Conservation (phyloP, 2,888 invertebrate species). For the Acanthosepion esculentum region DNA sequence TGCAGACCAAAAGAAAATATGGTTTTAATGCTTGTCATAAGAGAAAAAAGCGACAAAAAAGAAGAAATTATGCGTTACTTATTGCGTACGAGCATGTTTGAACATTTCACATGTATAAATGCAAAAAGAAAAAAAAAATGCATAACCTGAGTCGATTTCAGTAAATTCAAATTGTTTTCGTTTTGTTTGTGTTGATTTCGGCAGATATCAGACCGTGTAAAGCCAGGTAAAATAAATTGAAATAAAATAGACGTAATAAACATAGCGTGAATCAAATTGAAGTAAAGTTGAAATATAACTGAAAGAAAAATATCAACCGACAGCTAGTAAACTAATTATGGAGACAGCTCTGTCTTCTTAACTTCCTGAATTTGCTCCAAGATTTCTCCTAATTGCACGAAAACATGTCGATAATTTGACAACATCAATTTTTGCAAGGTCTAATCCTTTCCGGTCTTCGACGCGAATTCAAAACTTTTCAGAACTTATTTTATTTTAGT, state of each 20-base stretch:
- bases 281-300: neutral
- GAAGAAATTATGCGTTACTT: too few relatives aligned
- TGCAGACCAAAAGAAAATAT: too few relatives aligned
- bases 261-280: neutral
- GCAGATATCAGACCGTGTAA: too few relatives aligned
- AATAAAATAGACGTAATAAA: neutral
- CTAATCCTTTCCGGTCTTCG: neutral
- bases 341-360: neutral
- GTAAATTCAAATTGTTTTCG: too few relatives aligned
- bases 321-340: neutral
- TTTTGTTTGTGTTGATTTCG: too few relatives aligned
- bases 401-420: neutral
- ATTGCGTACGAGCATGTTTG: too few relatives aligned
- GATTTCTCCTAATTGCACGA: neutral
- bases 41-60: too few relatives aligned
- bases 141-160: too few relatives aligned
- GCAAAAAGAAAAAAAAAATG: too few relatives aligned
- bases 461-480: neutral
- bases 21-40: too few relatives aligned
- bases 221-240: neutral
- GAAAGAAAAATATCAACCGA: neutral
- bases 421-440: neutral
- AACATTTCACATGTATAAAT: too few relatives aligned
- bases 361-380: neutral
- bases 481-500: neutral